A percentile compares a stretch with the other conserved stretches of the same genome.
These are phyloP conservation scores for Heterochromis multidens DNA, from an alignment of 2,113 vertebrate species.

Conservation along the genomic window DNA sequence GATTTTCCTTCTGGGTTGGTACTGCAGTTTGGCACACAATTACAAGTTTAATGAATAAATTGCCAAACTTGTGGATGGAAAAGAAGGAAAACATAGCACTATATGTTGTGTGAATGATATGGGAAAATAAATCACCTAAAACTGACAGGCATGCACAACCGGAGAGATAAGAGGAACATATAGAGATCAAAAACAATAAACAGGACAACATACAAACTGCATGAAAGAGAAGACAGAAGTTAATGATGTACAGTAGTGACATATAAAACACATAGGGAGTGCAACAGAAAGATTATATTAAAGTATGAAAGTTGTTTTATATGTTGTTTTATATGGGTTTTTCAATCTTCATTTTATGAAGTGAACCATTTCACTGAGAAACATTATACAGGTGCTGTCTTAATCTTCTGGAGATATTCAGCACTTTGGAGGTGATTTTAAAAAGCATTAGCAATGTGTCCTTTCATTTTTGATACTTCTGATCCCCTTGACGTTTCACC, in stretches of 20 bases:
- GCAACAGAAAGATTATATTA: not conserved
- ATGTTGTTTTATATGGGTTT: not conserved
- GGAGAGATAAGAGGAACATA: too few species aligned
- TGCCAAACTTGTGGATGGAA: rapidly evolving
- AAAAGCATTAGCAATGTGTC: not conserved
- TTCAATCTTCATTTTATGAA: not conserved
- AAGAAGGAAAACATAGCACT: not conserved
- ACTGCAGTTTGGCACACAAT: not conserved
- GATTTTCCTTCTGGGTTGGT: not conserved
- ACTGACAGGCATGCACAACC: not conserved
- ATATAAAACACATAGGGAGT: not conserved
- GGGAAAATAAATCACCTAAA: not conserved
- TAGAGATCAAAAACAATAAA: not conserved
- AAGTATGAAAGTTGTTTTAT: rapidly evolving
- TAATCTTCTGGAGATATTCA: not conserved
- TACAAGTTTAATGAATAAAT: not conserved
- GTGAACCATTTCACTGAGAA: not conserved
- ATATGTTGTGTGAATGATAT: not conserved
- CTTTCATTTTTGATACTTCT: not conserved
- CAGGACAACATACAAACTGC: not conserved
- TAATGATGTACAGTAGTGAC: not conserved
- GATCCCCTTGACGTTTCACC: not conserved
- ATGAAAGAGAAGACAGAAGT: not conserved
- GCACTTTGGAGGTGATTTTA: not conserved
- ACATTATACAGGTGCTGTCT: not conserved